These are phyloP conservation scores for Laticauda colubrina DNA, from an alignment of 2,113 vertebrate genomes.

Conservation along the genomic window DNA sequence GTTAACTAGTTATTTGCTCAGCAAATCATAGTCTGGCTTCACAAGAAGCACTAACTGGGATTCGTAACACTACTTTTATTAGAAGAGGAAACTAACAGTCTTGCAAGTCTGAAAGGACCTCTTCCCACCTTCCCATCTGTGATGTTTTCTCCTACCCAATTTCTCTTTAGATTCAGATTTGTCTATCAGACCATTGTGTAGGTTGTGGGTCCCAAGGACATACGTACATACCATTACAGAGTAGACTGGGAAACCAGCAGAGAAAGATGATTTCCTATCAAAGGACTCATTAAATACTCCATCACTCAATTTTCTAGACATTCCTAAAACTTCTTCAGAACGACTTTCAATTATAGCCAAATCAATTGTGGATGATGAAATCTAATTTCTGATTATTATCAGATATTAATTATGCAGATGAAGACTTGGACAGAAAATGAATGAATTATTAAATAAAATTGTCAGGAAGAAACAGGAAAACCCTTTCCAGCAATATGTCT, in stretches of 20 bases:
- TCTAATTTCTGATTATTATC: not conserved
- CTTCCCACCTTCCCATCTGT: not conserved
- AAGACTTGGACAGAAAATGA: not conserved
- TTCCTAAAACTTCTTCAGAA: not conserved
- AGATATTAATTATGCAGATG: not conserved
- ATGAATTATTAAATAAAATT: not conserved
- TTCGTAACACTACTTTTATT: not conserved
- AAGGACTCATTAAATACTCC: not conserved
- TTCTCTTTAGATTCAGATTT: not conserved
- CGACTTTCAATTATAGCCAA: not conserved
- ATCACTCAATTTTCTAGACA: not conserved
- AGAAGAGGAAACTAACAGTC: not conserved
- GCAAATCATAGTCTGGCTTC: not conserved
- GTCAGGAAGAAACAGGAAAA: not conserved
- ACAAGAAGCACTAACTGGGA: not conserved
- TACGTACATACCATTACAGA: too few species aligned
- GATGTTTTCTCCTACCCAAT: not conserved
- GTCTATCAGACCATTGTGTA: not conserved
- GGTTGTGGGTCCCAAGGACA: too few species aligned
- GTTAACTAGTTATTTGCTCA: not conserved
- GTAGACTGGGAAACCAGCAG: not conserved
- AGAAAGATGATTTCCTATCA: not conserved
- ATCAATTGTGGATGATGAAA: not conserved
- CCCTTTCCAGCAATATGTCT: not conserved
- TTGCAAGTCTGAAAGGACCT: too few species aligned